Percentiles rank a stretch among this genome's conserved stretches.
Evolutionary conservation across 2,797 vertebrate genomes (phyloP).

Genomic region (Pristis pectinata): DNA sequence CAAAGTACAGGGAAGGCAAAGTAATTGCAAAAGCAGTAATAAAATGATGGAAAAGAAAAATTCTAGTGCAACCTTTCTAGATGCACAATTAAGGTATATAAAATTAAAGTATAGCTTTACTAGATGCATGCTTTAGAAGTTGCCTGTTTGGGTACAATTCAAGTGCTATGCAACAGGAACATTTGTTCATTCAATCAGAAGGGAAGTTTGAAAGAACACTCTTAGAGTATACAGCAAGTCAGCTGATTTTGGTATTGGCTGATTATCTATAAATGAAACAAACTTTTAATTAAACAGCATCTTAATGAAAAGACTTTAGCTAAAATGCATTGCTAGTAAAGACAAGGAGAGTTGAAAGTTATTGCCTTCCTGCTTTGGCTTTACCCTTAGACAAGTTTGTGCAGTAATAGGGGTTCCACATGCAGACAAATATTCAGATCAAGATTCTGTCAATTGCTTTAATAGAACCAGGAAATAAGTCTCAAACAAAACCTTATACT

Average conservation of each 20-base stretch:
- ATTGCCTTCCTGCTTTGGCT: background rate
- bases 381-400: background rate
- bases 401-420: background rate
- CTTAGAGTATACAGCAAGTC: background rate
- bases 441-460: background rate
- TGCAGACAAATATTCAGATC: background rate
- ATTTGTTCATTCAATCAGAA: background rate
- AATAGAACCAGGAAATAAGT: background rate
- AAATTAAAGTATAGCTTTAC: background rate
- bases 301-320: background rate
- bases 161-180: background rate
- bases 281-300: background rate
- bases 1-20: background rate
- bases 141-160: background rate
- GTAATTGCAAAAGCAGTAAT: background rate
- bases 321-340: background rate
- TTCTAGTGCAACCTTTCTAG: background rate
- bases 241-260: background rate
- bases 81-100: background rate
- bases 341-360: background rate
- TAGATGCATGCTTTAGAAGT: background rate
- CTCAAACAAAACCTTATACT: background rate
- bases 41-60: background rate
- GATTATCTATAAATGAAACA: background rate
- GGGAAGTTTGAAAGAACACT: background rate